A percentile compares a stretch with the other conserved stretches of the same genome.
These are phyloP conservation scores for Trichechus manatus DNA, from an alignment of 2,113 vertebrate species.

Conservation along the genomic window DNA sequence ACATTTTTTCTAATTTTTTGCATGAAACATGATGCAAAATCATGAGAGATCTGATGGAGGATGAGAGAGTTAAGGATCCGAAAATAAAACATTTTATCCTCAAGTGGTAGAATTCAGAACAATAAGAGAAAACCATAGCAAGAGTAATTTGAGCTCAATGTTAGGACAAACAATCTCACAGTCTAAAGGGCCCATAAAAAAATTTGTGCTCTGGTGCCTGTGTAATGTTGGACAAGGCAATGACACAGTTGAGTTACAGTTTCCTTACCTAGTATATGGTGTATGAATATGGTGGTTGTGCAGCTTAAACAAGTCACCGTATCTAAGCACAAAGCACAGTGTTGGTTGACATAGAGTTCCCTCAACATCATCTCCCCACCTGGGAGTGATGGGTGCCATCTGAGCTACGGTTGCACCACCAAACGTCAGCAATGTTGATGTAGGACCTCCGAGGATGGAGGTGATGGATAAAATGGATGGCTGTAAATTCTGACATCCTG, in stretches of 20 bases:
- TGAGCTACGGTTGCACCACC: neutral
- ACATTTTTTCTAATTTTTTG: neutral
- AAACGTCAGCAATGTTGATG: neutral
- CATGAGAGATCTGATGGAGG: neutral
- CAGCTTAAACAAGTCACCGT: neutral
- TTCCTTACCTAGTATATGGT: neutral
- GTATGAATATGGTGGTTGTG: neutral
- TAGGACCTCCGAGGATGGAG: neutral
- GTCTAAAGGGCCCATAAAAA: neutral
- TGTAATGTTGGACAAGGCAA: neutral
- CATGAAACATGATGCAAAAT: neutral
- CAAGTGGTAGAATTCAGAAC: neutral
- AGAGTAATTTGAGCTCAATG: neutral
- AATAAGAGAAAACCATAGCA: neutral
- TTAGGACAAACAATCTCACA: neutral
- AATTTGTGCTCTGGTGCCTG: neutral
- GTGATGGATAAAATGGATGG: conserved; percentile 22
- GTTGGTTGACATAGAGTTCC: neutral
- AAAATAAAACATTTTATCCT: neutral
- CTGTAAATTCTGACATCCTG: conserved; percentile 6
- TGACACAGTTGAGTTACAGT: neutral
- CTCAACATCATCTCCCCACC: neutral
- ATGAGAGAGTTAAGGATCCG: neutral
- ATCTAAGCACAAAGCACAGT: neutral
- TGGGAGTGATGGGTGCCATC: neutral